Conservation (phyloP, 2,797 vertebrate genomes). For the Selene dorsalis region DNA sequence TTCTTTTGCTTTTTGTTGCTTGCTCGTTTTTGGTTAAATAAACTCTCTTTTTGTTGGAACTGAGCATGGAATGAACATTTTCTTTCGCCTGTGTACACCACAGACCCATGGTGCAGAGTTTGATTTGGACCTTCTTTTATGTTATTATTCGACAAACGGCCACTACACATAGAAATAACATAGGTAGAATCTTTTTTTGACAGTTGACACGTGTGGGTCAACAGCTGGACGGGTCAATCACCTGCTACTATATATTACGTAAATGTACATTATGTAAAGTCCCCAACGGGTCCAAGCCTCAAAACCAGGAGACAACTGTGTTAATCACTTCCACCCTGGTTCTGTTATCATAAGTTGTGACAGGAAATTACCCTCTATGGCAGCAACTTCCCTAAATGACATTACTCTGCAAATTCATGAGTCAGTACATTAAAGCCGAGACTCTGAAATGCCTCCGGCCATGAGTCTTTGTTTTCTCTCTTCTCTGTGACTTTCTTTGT, state of each 20-base stretch:
- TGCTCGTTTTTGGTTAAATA: no score
- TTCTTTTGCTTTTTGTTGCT: no score
- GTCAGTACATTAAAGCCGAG: constrained; percentile 21
- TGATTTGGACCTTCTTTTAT: no score
- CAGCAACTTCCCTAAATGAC: constrained; percentile 18
- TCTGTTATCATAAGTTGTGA: constrained; percentile 16
- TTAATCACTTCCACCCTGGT: constrained; percentile 22
- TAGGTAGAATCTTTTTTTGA: no score
- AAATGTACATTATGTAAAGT: background rate
- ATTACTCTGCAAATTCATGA: constrained; percentile 23
- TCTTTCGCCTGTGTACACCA: no score
- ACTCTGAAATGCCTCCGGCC: constrained; percentile 10
- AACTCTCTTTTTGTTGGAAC: no score
- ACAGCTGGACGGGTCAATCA: no score
- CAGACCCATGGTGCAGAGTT: no score
- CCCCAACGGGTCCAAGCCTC: background rate
- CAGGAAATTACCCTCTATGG: constrained; percentile 16
- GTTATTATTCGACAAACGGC: no score
- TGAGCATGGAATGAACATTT: no score
- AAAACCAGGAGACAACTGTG: constrained; percentile 17
- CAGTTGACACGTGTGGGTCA: no score
- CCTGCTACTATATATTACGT: background rate
- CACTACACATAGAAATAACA: no score
- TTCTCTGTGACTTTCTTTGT: constrained; percentile 51
- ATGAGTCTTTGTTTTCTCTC: constrained; percentile 35